A percentile compares a stretch with the other conserved stretches of the same genome.
Conservation (phyloP, 2,888 invertebrate species). For the Sceliomorpha sp. region DNA sequence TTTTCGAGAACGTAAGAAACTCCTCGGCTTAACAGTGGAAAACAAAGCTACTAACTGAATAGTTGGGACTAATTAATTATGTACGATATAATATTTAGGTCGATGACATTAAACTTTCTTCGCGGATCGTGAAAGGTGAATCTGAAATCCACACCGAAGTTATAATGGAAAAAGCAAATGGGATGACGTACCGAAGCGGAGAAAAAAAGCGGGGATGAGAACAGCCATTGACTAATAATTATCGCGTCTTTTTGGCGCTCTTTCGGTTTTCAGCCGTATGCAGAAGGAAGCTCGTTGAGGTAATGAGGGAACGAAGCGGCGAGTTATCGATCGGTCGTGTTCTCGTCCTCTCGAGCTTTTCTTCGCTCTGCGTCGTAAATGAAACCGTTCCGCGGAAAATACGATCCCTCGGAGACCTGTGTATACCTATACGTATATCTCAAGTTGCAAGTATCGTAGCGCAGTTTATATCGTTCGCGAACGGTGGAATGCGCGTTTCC, state of each 20-base stretch:
- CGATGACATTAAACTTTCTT: no score
- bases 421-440: conserved; percentile 40
- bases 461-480: conserved; percentile 28
- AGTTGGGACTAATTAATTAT: no score
- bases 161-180: no score
- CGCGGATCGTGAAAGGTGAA: no score
- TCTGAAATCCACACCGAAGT: no score
- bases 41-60: no score
- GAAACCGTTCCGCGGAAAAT: conserved; percentile 54
- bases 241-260: conserved; percentile 47
- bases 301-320: conserved; percentile 53
- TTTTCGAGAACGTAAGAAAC: no score
- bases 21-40: no score
- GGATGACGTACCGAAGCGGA: no score
- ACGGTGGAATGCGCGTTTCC: conserved; percentile 14
- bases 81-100: no score
- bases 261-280: conserved; percentile 40
- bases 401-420: conserved; percentile 48
- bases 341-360: conserved; percentile 46
- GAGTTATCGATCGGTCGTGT: conserved; percentile 53
- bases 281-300: conserved; percentile 53
- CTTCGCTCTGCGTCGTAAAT: conserved; percentile 48
- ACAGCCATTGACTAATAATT: conserved; percentile 48
- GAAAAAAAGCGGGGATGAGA: conserved; percentile 34
- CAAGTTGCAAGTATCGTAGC: conserved; percentile 34